Base-by-base conservation (phyloP, 2,888 invertebrate species). In the Odiellus spinosus region DNA sequence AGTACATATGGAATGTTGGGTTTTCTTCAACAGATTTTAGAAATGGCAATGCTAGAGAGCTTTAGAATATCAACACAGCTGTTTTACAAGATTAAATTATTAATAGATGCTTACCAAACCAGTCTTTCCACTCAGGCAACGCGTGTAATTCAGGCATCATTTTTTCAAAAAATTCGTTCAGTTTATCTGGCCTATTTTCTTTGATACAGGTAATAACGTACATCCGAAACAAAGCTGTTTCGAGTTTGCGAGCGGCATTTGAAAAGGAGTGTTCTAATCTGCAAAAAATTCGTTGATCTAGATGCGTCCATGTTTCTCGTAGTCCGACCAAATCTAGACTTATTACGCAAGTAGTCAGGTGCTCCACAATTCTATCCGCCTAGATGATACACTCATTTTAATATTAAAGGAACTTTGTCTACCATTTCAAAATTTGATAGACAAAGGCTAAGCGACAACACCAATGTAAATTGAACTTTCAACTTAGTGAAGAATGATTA, bases 61-160 rank as follows among this genome's bases (percentile, higher is more conserved):
- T 26, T 26, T 26, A 8, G 4, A n/a, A n/a, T n/a, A n/a, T n/a
- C n/a, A n/a, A n/a, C n/a, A n/a, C n/a, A n/a, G n/a, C n/a, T n/a
- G n/a, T n/a, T n/a, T n/a, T n/a, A n/a, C n/a, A n/a, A n/a, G n/a
- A n/a, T n/a, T n/a, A n/a, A n/a, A n/a, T n/a, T n/a, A n/a, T n/a
- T n/a, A n/a, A n/a, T 26, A 10, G 2, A 34, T 33, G 73, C 78
- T 73, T 76, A 93, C 93, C 82, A 69, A 91, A 95, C 95, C 95
- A 95, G 58, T 95, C 95, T 62, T 82, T 86, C 88, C 93, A 95
- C 64, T 95, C 95, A 49, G 74, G 72, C 63, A 87, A 87, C 42
- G 78, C 79, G 63, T 90, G 88, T 40, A 95, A 66, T 58, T 91
- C 88, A 14, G 80, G 73, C 4, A 86, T 76, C 76, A 91, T 76